phyloP scores from a whole-genome alignment of 2,113 vertebrate species.

The Sylvia atricapilla region DNA sequence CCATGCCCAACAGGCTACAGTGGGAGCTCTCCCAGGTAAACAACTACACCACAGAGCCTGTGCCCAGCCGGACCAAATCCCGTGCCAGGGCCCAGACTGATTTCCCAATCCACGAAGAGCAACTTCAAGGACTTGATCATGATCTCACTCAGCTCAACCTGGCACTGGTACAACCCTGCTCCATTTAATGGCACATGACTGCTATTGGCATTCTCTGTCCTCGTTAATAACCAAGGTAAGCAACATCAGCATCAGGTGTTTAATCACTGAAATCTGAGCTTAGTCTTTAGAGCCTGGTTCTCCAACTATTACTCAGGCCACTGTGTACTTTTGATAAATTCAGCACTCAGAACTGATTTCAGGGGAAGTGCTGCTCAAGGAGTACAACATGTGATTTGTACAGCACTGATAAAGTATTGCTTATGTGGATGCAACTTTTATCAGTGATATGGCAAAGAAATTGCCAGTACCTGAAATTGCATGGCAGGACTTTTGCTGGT shows the following conservation, averaged over 20 bases:
- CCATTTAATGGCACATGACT: background rate
- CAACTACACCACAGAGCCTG: rapidly evolving
- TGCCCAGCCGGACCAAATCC: background rate
- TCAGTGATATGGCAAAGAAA: background rate
- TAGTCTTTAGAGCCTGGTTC: background rate
- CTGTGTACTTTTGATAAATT: background rate
- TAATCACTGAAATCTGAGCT: background rate
- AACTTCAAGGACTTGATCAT: background rate
- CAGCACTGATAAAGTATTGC: background rate
- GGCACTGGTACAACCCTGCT: background rate
- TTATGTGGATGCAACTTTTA: background rate
- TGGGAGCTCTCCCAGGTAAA: background rate
- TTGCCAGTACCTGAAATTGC: background rate
- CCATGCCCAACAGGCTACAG: rapidly evolving
- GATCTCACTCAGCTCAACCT: background rate
- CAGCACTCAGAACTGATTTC: background rate
- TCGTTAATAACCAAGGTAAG: conserved; percentile 24
- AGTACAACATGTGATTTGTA: background rate
- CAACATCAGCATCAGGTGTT: background rate
- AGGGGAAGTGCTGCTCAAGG: background rate
- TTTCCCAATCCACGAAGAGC: background rate
- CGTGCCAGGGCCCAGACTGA: background rate
- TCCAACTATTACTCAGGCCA: background rate
- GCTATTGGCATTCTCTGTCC: background rate
- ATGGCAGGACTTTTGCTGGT: background rate